Base-by-base conservation (phyloP, 2,797 vertebrate species). In the Petrocephalus sullivani region DNA sequence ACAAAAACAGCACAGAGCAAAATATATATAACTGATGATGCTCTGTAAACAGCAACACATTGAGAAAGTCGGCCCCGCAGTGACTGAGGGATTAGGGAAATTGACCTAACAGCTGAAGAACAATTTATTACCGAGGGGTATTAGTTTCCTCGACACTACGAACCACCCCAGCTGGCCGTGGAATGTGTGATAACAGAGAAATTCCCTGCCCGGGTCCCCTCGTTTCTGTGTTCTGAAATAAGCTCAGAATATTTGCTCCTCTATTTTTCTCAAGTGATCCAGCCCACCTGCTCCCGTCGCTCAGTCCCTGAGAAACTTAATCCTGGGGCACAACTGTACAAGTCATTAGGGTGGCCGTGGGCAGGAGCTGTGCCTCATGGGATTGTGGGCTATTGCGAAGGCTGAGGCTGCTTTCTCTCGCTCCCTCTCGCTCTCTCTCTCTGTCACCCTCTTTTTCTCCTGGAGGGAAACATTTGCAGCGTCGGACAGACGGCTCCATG, bases 241-340 rank as follows among this genome's bases (percentile, higher is more conserved):
- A 89, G 90, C 67, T 84, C 46, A 87, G 90, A 86, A 89, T 91
- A 87, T 89, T 86, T 90, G 60, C 46, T 54, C 37, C n/a, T 49
- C 90, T 84, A 92, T 92, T 88, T 87, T 46, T 33, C 91, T 90
- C 92, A 90, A 92, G 90, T 88, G 88, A 88, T 90, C 88, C 90
- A 89, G 89, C 86, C 92, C 96, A 96, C 94, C 96, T 96, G 96
- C 89, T 93, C 87, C 93, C 89, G 91, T 94, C 94, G 88, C 88
- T 96, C 95, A 94, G 85, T 86, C 91, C 87, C 86, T 91, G 89
- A 93, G 96, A 96, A 97, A 97, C 91, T 87, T 75, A 92, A 96
- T 37, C 89, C 94, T 89, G 0, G 28, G 86, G 87, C 93, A 91
- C 96, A 96, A 96, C 95, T 96, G 95, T 88, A 89, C 85, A 92